Percentiles rank a stretch among this genome's conserved stretches.
Evolutionary conservation across 2,888 invertebrate genomes (phyloP).

Genomic region (Thecocarcelia acutangulata): DNA sequence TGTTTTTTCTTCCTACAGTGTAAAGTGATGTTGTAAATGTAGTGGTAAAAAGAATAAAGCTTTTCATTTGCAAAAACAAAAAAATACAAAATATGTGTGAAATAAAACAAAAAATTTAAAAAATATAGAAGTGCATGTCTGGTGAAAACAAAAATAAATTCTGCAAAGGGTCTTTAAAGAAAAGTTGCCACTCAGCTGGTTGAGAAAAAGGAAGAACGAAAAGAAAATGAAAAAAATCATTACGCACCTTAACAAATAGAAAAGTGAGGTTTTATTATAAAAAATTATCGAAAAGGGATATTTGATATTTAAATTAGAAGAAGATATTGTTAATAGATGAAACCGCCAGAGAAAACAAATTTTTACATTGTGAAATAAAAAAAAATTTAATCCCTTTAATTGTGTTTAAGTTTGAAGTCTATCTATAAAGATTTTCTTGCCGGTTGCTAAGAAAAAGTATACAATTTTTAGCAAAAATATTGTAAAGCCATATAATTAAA

Average conservation of each 20-base stretch:
- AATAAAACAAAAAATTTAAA: slow-evolving; percentile 4
- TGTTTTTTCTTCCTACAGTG: slow-evolving; percentile 43
- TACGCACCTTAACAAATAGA: slow-evolving; percentile 61
- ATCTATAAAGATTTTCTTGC: slow-evolving; percentile 30
- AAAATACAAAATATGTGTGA: not conserved
- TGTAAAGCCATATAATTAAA: not conserved
- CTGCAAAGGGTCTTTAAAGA: slow-evolving; percentile 13
- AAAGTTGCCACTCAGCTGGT: slow-evolving; percentile 38
- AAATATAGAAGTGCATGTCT: slow-evolving; percentile 18
- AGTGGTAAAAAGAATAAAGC: slow-evolving; percentile 23
- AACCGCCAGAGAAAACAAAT: not conserved
- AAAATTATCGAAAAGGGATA: not conserved
- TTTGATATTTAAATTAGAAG: not conserved
- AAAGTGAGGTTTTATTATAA: slow-evolving; percentile 44
- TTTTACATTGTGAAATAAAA: slow-evolving; percentile 23
- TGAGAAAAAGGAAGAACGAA: slow-evolving; percentile 2
- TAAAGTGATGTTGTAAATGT: slow-evolving; percentile 15
- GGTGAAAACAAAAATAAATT: slow-evolving; percentile 24
- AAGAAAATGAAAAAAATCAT: slow-evolving; percentile 47
- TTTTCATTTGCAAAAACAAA: slow-evolving; percentile 35
- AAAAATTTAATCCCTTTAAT: not conserved
- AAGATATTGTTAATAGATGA: not conserved
- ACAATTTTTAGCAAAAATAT: not conserved
- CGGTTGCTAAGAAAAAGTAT: slow-evolving; percentile 34
- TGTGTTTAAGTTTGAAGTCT: not conserved